Evolutionary conservation across 2,797 vertebrate species (phyloP).

Genomic region (Acridotheres tristis): DNA sequence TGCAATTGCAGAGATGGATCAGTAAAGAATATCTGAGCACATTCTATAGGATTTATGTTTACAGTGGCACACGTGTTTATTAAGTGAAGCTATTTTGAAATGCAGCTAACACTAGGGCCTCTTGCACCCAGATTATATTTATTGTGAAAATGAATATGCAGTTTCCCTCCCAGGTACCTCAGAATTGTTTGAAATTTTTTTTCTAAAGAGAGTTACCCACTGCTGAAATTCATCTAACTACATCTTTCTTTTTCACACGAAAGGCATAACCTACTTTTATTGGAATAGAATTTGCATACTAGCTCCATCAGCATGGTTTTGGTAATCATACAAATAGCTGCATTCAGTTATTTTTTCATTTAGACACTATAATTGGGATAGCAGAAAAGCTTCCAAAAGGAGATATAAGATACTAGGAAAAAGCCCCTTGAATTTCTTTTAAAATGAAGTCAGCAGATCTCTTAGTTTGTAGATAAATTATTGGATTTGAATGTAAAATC

Average conservation of each 20-base stretch:
- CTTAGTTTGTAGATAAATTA: background rate
- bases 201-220: background rate
- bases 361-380: background rate
- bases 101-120: background rate
- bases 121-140: background rate
- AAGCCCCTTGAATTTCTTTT: background rate
- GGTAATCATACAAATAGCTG: background rate
- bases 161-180: background rate
- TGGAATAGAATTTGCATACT: background rate
- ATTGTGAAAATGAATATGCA: background rate
- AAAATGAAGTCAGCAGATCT: background rate
- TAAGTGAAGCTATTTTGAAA: conserved; percentile 6
- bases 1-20: background rate
- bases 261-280: background rate
- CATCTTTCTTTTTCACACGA: background rate
- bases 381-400: conserved; percentile 9
- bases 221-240: background rate
- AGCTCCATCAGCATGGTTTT: background rate
- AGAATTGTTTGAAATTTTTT: background rate
- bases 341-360: conserved; percentile 1
- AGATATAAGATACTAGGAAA: background rate
- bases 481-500: conserved; percentile 7
- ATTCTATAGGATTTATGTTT: background rate
- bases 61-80: background rate
- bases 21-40: background rate